These are phyloP conservation scores for Gymnosoma rotundatum DNA, from an alignment of 2,888 invertebrate species.

Conservation along the genomic window DNA sequence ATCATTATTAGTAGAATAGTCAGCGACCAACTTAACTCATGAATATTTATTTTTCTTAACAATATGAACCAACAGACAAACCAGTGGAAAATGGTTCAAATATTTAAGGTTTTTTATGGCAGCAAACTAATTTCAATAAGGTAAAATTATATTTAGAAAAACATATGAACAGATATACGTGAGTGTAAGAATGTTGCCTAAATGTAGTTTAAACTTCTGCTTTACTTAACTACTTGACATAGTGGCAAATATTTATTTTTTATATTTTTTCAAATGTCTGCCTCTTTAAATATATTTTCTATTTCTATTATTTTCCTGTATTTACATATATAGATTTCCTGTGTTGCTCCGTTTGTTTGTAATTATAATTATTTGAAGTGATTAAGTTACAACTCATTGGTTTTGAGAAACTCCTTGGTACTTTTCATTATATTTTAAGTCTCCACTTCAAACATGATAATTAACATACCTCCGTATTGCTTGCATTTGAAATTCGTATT, in stretches of 20 bases:
- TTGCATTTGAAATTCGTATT: too few relatives aligned
- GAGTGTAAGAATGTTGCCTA: neutral
- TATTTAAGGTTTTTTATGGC: neutral
- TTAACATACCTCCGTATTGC: too few relatives aligned
- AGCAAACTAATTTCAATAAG: constrained; percentile 6
- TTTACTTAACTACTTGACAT: constrained; percentile 6
- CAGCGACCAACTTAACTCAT: constrained; percentile 33
- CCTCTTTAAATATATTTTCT: neutral
- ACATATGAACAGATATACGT: neutral
- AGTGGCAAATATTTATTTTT: constrained; percentile 24
- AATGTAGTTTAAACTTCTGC: neutral
- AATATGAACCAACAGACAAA: neutral
- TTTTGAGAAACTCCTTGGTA: neutral
- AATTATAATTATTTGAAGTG: constrained; percentile 6
- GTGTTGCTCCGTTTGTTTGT: neutral
- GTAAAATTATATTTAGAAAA: neutral
- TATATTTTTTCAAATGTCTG: too few relatives aligned
- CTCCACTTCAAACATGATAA: too few relatives aligned
- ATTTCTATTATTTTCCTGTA: neutral
- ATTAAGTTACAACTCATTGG: constrained; percentile 3
- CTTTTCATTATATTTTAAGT: too few relatives aligned
- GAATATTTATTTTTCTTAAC: constrained; percentile 51
- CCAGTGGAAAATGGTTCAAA: neutral
- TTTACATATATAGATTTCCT: neutral
- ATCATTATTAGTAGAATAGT: constrained; percentile 2